phyloP scores from a whole-genome alignment of 2,113 vertebrate species.

The Noctilio leporinus region DNA sequence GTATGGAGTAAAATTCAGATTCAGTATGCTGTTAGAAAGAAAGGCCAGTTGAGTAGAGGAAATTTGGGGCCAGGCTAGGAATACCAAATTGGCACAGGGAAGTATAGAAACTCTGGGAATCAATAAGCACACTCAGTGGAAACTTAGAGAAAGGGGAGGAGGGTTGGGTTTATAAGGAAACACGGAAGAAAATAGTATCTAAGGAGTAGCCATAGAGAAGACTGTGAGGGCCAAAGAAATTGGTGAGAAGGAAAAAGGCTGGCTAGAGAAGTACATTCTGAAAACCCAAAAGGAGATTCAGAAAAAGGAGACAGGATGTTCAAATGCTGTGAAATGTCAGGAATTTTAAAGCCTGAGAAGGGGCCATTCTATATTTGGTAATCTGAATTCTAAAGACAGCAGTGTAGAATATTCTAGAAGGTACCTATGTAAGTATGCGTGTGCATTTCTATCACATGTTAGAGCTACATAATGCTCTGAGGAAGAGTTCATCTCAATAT shows the following conservation, averaged over 20 bases:
- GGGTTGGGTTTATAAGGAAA: background rate
- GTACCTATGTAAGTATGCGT: background rate
- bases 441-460: background rate
- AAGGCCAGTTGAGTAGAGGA: background rate
- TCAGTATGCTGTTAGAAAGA: background rate
- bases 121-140: background rate
- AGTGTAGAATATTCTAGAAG: background rate
- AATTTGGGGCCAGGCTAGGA: background rate
- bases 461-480: background rate
- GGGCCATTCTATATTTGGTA: background rate
- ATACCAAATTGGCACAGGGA: background rate
- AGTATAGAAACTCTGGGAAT: background rate
- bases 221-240: background rate
- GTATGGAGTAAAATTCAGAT: background rate
- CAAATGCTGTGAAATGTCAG: background rate
- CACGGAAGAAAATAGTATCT: background rate
- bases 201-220: background rate
- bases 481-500: background rate
- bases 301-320: background rate
- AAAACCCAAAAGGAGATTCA: background rate
- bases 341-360: background rate
- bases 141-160: background rate
- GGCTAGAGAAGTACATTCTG: background rate
- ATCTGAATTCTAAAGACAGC: background rate
- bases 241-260: background rate